Conservation (phyloP, 2,888 invertebrate genomes). For the Epistrophe grossulariae region DNA sequence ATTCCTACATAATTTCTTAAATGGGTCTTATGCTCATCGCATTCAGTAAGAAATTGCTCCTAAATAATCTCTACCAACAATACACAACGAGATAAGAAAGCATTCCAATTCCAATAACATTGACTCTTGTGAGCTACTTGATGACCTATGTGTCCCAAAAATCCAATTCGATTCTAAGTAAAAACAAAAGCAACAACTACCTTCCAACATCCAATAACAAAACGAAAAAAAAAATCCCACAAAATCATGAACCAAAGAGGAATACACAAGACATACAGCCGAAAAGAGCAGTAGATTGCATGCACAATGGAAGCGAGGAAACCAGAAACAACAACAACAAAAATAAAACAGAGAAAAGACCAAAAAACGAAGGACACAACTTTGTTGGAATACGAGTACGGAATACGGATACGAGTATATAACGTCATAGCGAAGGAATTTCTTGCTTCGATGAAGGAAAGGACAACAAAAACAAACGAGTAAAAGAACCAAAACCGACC, state of each 20-base stretch:
- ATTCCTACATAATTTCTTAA: neutral
- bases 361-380: constrained; percentile 29
- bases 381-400: constrained; percentile 17
- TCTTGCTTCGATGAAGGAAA: constrained; percentile 11
- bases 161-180: constrained; percentile 27
- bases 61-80: neutral
- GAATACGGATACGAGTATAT: constrained; percentile 6
- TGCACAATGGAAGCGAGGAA: neutral
- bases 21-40: constrained; percentile 7
- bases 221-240: neutral
- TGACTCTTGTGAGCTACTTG: neutral
- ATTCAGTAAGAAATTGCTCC: neutral
- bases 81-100: neutral
- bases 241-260: constrained; percentile 8
- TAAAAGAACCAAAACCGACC: constrained; percentile 6
- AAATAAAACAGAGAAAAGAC: constrained; percentile 10
- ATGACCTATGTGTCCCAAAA: constrained; percentile 24
- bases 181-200: constrained; percentile 37
- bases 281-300: constrained; percentile 6
- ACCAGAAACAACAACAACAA: constrained; percentile 14
- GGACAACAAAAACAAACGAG: constrained; percentile 44
- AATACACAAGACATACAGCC: neutral
- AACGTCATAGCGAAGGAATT: constrained; percentile 69
- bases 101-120: constrained; percentile 18
- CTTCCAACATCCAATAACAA: neutral